Conservation (phyloP, 2,888 invertebrate species). For the Pharmacophagus antenor region DNA sequence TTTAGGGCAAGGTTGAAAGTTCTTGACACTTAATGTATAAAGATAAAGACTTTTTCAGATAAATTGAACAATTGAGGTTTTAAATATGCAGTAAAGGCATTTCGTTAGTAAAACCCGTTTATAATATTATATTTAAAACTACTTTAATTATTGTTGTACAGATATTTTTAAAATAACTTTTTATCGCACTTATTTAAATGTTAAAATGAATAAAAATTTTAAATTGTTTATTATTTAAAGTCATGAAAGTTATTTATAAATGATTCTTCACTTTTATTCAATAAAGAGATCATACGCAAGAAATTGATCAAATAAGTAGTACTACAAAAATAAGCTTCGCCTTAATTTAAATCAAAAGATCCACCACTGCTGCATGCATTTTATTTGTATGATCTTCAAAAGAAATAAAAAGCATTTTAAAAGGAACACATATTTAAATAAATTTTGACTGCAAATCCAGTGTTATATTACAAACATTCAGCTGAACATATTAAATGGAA, state of each 20-base stretch:
- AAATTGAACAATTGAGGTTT: neutral
- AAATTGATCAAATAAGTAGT: no score
- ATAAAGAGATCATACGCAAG: no score
- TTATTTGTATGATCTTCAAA: neutral
- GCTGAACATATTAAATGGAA: neutral
- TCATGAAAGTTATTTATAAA: no score
- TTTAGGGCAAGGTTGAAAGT: slow-evolving; percentile 16
- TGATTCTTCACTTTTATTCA: no score
- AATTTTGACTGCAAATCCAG: neutral
- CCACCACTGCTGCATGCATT: neutral
- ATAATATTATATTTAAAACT: no score
- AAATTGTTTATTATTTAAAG: no score
- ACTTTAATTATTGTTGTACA: no score
- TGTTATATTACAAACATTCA: neutral
- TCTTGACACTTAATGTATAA: neutral
- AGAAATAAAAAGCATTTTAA: neutral
- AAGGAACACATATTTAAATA: neutral
- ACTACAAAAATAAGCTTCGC: neutral
- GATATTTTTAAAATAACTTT: neutral
- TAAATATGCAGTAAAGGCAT: neutral
- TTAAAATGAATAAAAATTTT: neutral
- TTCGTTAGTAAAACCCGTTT: no score
- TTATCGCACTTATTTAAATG: neutral
- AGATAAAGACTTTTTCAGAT: neutral
- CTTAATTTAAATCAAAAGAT: neutral